Conservation (phyloP, 1,140 invertebrate genomes). For the Trachelipus rathkii region DNA sequence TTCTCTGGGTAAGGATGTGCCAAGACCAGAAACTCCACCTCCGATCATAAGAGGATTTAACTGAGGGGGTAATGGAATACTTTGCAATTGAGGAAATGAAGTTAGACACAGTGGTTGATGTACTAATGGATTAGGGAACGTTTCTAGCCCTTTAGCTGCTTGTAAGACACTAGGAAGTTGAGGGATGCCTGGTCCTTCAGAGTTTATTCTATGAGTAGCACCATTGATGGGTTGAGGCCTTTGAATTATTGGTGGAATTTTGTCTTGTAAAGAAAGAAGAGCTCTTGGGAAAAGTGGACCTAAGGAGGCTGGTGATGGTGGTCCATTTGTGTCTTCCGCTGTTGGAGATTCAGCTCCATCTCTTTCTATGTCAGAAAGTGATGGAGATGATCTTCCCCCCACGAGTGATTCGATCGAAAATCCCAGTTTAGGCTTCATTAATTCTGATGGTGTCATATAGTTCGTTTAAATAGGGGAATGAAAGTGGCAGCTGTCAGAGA, state of each 20-base stretch:
- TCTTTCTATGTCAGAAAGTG: constrained; percentile 39
- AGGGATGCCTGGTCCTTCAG: constrained; percentile 50
- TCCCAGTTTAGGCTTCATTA: constrained; percentile 85
- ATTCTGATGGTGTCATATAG: background rate
- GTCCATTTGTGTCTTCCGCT: constrained; percentile 13
- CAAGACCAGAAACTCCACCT: constrained; percentile 29
- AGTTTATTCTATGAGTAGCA: constrained; percentile 29
- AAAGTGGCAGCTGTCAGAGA: too few species aligned
- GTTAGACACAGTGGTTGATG: constrained; percentile 38
- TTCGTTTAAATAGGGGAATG: too few species aligned
- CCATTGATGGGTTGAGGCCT: constrained; percentile 42
- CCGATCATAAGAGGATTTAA: constrained; percentile 41
- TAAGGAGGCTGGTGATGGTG: constrained; percentile 26
- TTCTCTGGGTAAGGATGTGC: constrained; percentile 24
- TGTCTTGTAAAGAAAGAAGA: constrained; percentile 34
- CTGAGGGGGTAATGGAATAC: constrained; percentile 43
- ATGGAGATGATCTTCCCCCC: constrained; percentile 57
- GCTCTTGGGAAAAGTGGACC: constrained; percentile 38
- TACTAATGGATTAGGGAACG: constrained; percentile 34
- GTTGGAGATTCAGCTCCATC: constrained; percentile 33
- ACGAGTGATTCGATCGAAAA: constrained; percentile 94
- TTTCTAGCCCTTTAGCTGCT: constrained; percentile 37
- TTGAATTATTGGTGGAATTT: constrained; percentile 36
- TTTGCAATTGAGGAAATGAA: constrained; percentile 45
- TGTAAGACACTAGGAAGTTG: constrained; percentile 47